Evolutionary conservation across 2,113 vertebrate species (phyloP), one percentile per base, ranked within the genome.

Genomic region (Phylloscopus trochiloides): DNA sequence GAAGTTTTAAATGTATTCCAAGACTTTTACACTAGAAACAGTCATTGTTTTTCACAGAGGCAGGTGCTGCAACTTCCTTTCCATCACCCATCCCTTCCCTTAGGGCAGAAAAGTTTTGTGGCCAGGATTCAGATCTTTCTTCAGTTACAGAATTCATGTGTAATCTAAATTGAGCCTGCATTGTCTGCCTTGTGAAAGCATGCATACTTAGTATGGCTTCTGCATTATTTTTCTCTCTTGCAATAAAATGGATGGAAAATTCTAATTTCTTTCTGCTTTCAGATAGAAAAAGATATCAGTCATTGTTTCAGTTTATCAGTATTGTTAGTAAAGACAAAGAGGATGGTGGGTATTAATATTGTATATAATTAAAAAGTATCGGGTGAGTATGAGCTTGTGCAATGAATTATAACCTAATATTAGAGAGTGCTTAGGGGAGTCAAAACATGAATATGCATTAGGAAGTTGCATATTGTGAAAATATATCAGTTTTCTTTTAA

Each of bases 241-340:
- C 73, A 86, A 43, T 65, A 78, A 94, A 95, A 93, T 87, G 61
- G 63, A 74, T 91, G 78, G 67, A 88, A 91, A 95, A 91, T 88
- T 94, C 62, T 54, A 92, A 93, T 89, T 96, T 75, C 42, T 94
- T 94, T 95, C 86, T 93, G 62, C 80, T 79, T 93, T 96, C 86
- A 90, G 74, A 96, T 92, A 84, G 87, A 87, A 96, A 95, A 62
- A 95, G 36, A 67, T 76, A 92, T 58, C 66, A 82, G 50, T 42
- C 54, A n/a, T 92, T 96, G 91, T 86, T 75, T 97, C 89, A 96
- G 90, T 97, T 96, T 96, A 91, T 96, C 92, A 91, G 63, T 77
- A 71, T 93, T 89, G 58, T 88, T 97, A 95, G 92, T 95, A 97
- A 97, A 96, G 94, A 96, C 82, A 97, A 97, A 97, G 83, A 93